Conservation (phyloP, 2,113 vertebrate genomes). For the Rallus limicola region DNA sequence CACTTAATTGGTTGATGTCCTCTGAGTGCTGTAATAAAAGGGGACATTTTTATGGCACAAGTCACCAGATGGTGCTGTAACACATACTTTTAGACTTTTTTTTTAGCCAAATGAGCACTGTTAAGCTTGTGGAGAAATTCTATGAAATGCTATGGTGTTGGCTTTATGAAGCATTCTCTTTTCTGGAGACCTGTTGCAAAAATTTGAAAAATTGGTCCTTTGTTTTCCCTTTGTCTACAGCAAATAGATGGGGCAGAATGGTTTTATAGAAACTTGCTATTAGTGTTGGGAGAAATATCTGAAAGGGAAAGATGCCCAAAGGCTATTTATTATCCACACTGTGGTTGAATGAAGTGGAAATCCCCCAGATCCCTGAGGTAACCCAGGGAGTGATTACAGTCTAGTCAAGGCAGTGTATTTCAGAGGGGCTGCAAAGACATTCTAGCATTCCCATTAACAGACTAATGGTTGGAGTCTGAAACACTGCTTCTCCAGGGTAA, state of each 20-base stretch:
- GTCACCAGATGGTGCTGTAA: conserved; percentile 67
- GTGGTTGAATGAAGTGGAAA: neutral
- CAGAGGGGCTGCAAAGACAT: neutral
- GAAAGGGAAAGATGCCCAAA: neutral
- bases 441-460: neutral
- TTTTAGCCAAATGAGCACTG: neutral
- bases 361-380: neutral
- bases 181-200: neutral
- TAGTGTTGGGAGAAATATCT: neutral
- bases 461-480: neutral
- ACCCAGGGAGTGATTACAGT: neutral
- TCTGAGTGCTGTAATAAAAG: neutral
- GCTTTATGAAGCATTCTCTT: neutral
- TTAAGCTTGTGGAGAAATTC: neutral
- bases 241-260: neutral
- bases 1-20: neutral
- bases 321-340: neutral
- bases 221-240: neutral
- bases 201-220: neutral
- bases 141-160: neutral
- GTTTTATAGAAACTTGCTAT: neutral
- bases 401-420: neutral
- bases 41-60: neutral
- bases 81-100: neutral
- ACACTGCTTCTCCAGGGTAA: neutral